Percentiles rank a stretch among this genome's conserved stretches.
Evolutionary conservation across 2,113 vertebrate genomes (phyloP).

Genomic region (Protomyctophum bolini): DNA sequence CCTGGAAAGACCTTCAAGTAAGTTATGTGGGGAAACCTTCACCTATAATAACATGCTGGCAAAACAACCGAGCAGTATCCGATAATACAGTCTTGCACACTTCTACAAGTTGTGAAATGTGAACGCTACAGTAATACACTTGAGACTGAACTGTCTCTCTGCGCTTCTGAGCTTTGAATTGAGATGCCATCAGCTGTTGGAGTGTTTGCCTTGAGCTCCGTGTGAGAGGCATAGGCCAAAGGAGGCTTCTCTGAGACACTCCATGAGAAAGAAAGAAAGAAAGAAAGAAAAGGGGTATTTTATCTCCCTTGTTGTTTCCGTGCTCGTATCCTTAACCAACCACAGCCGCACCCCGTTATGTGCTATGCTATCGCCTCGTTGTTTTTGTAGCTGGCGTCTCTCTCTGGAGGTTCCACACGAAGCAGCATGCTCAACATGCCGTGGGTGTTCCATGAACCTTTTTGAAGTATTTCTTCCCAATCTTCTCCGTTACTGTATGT

Average conservation of each 20-base stretch:
- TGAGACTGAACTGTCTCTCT: neutral
- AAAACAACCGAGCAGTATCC: neutral
- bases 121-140: neutral
- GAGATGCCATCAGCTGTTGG: neutral
- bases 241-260: conserved; percentile 29
- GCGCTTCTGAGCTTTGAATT: conserved; percentile 8
- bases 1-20: too few relatives aligned
- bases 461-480: conserved; percentile 47
- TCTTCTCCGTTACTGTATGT: neutral
- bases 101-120: conserved; percentile 11
- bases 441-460: conserved; percentile 27
- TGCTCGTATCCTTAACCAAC: conserved; percentile 31
- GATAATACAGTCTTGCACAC: neutral
- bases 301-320: conserved; percentile 46
- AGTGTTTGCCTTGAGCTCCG: conserved; percentile 46
- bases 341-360: conserved; percentile 14
- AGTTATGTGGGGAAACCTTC: neutral
- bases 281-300: conserved; percentile 32
- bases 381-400: conserved; percentile 42
- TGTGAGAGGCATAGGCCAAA: conserved; percentile 6
- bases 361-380: conserved; percentile 15
- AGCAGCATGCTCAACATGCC: conserved; percentile 29
- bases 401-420: conserved; percentile 44
- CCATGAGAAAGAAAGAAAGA: neutral
- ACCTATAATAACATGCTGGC: conserved; percentile 9